Evolutionary conservation across 2,888 invertebrate genomes (phyloP), one percentile per base, ranked within the genome.

Genomic region (Chrysopilus asiliformis): DNA sequence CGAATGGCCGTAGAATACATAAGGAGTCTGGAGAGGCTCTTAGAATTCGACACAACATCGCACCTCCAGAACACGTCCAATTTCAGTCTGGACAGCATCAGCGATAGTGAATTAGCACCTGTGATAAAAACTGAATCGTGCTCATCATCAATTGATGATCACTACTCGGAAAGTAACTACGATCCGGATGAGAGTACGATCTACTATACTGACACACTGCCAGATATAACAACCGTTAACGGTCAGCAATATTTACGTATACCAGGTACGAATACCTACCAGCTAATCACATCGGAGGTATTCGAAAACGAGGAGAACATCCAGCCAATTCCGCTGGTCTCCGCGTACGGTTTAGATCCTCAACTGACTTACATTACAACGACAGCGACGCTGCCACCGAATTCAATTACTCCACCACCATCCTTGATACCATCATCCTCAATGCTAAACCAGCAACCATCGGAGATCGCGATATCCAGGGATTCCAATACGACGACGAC

Each of bases 1-100:
- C 70, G 85, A 32, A 86, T 87, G 79, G 90, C 89, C 6, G 86
- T 90, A 1, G 87, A 89, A 53, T 90, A 90, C 53, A 90, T 90
- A 44, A 66, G 82, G 44, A 83, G 81, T 43, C 64, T 90, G 34
- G 84, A 89, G 56, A 73, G 72, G 48, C 58, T 89, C 26, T 58
- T 89, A 6, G 76, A 78, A 18, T 73, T 78, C 35, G 77, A 79
- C 3, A 72, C n/a, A 7, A 34, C 15, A 8, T 22, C 27, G n/a
- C 9, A 66, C 44, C 68, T 68, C 5, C 67, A 68, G 4, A 60
- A 61, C 26, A 13, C 5, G 7, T 45, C 62, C 13, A 65, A 66
- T n/a, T n/a, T 12, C 13, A 3, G 4, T 19, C 19, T 4, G 18
- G 12, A 18, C 5, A 31, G 17, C 5, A 32, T 2, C 7, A 14